A percentile compares a stretch with the other conserved stretches of the same genome.
phyloP scores from a whole-genome alignment of 1,140 invertebrate genomes.

The Coenobita brevimanus region DNA sequence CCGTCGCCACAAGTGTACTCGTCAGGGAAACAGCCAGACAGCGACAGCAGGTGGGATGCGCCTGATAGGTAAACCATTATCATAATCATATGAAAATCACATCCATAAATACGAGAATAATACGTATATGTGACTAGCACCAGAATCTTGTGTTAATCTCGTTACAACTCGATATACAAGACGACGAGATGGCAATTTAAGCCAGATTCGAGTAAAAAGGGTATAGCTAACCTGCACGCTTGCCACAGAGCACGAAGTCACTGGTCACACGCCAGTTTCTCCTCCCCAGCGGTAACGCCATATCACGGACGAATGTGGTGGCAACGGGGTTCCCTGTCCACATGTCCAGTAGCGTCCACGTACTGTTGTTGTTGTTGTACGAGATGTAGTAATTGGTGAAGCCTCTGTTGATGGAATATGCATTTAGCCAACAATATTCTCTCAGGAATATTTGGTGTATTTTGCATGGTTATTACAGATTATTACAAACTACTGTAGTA shows the following conservation, averaged over 20 bases:
- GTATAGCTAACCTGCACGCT: conserved; percentile 17
- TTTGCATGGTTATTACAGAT: too few species aligned
- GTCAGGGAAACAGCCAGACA: not conserved
- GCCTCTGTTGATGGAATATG: not conserved
- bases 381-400: conserved; percentile 16
- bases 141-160: too few species aligned
- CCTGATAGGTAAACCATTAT: too few species aligned
- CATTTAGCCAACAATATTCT: too few species aligned
- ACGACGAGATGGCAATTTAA: too few species aligned
- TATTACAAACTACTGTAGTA: too few species aligned
- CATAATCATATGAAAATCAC: too few species aligned
- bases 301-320: not conserved
- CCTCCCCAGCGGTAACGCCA: not conserved
- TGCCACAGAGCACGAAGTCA: conserved; percentile 27
- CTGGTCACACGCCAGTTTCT: conserved; percentile 12
- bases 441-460: too few species aligned
- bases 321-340: conserved; percentile 27
- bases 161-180: too few species aligned
- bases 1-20: conserved; percentile 20
- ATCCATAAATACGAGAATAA: too few species aligned
- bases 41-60: not conserved
- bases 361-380: not conserved
- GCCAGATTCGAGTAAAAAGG: too few species aligned
- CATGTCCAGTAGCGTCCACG: conserved; percentile 29
- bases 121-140: too few species aligned